phyloP scores from a whole-genome alignment of 2,888 invertebrate species.

The Chrysina gloriosa region DNA sequence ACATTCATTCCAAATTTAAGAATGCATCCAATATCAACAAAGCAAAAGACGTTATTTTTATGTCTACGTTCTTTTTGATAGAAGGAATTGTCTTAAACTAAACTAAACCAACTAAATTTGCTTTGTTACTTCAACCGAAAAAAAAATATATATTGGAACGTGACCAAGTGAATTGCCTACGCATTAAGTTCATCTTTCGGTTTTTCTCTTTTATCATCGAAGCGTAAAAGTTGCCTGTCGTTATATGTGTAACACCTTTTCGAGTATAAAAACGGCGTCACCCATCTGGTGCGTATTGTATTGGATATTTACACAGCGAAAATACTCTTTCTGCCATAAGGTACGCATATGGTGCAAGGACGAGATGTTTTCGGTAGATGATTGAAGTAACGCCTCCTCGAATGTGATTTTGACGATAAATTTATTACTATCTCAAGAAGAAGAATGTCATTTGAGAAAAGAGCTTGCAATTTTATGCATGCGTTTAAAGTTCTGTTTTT shows the following conservation, averaged over 20 bases:
- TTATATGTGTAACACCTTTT: slow-evolving; percentile 12
- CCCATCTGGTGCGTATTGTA: slow-evolving; percentile 20
- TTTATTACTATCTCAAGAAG: slow-evolving; percentile 1
- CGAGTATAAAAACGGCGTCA: not conserved
- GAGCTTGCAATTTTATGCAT: not conserved
- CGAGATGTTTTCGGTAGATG: not conserved
- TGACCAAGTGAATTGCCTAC: not conserved
- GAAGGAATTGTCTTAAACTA: too few relatives aligned
- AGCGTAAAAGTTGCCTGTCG: not conserved
- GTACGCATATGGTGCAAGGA: slow-evolving; percentile 5
- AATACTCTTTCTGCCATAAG: slow-evolving; percentile 1
- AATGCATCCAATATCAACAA: too few relatives aligned
- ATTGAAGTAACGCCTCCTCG: slow-evolving; percentile 3
- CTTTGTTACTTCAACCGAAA: not conserved
- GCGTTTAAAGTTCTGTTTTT: too few relatives aligned
- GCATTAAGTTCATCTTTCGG: not conserved
- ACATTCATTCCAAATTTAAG: too few relatives aligned
- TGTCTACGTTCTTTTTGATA: too few relatives aligned
- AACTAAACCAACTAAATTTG: too few relatives aligned
- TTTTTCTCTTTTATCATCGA: slow-evolving; percentile 7
- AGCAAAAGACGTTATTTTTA: too few relatives aligned
- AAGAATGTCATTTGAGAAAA: not conserved
- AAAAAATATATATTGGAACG: not conserved
- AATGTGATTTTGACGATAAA: slow-evolving; percentile 22
- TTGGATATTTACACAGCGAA: not conserved